Conservation (phyloP, 2,797 vertebrate genomes). For the Lutjanus argentimaculatus region DNA sequence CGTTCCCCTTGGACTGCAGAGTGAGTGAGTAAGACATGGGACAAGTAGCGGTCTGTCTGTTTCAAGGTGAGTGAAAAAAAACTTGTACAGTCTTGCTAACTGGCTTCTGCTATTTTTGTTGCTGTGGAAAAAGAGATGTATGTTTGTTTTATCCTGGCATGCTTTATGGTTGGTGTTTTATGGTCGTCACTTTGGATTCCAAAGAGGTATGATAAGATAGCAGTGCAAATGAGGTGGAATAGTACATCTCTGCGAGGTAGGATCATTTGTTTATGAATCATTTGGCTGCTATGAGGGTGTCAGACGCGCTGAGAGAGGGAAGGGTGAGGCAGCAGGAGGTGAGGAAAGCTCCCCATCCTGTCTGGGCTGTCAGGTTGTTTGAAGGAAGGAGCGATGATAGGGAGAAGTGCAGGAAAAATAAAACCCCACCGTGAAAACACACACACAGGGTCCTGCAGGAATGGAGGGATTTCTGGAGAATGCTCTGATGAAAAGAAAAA, state of each 20-base stretch:
- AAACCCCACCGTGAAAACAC: background rate
- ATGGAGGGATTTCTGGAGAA: constrained; percentile 32
- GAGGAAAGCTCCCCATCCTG: constrained; percentile 60
- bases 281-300: constrained; percentile 51
- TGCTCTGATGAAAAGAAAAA: constrained; percentile 50
- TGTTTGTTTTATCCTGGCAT: constrained; percentile 3
- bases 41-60: constrained; percentile 72
- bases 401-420: background rate
- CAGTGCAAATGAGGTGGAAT: constrained; percentile 43
- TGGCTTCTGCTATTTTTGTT: constrained; percentile 19
- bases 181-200: constrained; percentile 11
- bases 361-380: constrained; percentile 54
- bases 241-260: constrained; percentile 36
- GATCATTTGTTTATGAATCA: constrained; percentile 59
- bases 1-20: constrained; percentile 4
- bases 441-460: background rate
- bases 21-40: constrained; percentile 67
- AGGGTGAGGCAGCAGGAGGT: constrained; percentile 57
- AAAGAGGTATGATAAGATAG: constrained; percentile 31
- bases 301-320: constrained; percentile 17
- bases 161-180: constrained; percentile 3
- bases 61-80: constrained; percentile 68
- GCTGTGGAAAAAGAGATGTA: background rate
- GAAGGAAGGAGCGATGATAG: constrained; percentile 47
- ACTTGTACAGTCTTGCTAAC: constrained; percentile 38